These are phyloP conservation scores for Metacarcinus magister DNA, from an alignment of 2,888 invertebrate species.

Conservation along the genomic window DNA sequence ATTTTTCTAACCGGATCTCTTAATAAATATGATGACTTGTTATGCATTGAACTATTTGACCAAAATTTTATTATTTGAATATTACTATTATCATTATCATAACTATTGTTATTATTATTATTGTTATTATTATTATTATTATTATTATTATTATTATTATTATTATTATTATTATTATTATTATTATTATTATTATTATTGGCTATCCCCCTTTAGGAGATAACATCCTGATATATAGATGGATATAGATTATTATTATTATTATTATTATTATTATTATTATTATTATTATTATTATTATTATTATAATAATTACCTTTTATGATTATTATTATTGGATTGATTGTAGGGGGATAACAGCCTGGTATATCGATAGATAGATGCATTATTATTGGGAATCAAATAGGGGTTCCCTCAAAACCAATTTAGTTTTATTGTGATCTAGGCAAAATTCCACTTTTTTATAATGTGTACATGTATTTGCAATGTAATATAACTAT, in stretches of 20 bases:
- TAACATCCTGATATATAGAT: too few species aligned
- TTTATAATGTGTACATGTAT: constrained; percentile 12
- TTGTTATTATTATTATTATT: too few species aligned
- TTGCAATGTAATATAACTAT: not conserved
- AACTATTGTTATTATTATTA: constrained; percentile 39
- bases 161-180: too few species aligned
- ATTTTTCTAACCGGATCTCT: constrained; percentile 41
- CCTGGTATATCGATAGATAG: too few species aligned
- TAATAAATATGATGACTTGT: constrained; percentile 38
- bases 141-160: not conserved
- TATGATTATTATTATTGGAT: too few species aligned
- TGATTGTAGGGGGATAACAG: too few species aligned
- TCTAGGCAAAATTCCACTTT: not conserved
- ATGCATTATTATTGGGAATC: not conserved
- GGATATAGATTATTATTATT: too few species aligned
- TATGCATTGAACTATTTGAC: not conserved
- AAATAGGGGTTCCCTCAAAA: not conserved
- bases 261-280: too few species aligned
- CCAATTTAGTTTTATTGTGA: not conserved
- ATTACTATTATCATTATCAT: constrained; percentile 16
- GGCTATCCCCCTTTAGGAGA: too few species aligned
- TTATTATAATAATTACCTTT: too few species aligned
- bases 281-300: too few species aligned
- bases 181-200: too few species aligned
- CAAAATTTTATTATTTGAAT: not conserved